Evolutionary conservation across 2,113 vertebrate species (phyloP).

Genomic region (Bothrops jararaca): DNA sequence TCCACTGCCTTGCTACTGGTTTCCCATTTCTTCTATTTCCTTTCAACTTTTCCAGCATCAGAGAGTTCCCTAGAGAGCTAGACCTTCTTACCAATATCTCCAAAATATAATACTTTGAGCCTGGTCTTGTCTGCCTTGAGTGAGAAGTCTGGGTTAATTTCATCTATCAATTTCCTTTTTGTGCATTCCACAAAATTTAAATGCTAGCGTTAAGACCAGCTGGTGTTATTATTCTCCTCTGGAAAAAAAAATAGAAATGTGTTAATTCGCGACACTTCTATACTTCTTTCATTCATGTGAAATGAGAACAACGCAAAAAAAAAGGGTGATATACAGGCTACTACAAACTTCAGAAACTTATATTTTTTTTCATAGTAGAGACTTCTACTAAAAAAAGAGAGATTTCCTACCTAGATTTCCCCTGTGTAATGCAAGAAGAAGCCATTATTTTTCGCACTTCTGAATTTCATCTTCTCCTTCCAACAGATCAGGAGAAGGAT

Average conservation of each 20-base stretch:
- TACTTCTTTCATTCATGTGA: not conserved
- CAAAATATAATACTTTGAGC: not conserved
- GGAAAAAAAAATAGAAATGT: not conserved
- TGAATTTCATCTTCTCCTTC: constrained; percentile 20
- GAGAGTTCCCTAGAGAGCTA: not conserved
- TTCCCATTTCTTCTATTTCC: not conserved
- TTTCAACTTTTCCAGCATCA: not conserved
- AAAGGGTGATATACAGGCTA: not conserved
- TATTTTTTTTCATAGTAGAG: not conserved
- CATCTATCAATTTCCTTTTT: not conserved
- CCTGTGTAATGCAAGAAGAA: constrained; percentile 19
- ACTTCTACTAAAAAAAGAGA: not conserved
- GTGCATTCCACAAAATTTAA: not conserved
- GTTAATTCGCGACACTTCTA: not conserved
- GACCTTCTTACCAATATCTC: not conserved
- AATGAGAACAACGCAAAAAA: not conserved
- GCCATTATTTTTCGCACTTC: constrained; percentile 12
- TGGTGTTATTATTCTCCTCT: not conserved
- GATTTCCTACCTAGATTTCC: constrained; percentile 1
- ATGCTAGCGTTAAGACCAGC: not conserved
- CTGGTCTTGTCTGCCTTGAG: not conserved
- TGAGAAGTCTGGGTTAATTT: not conserved
- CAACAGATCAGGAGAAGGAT: constrained; percentile 2
- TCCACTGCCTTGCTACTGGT: not conserved
- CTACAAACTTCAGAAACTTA: not conserved